A percentile compares a stretch with the other conserved stretches of the same genome.
phyloP scores from a whole-genome alignment of 2,888 invertebrate species.

The Dilophus febrilis region DNA sequence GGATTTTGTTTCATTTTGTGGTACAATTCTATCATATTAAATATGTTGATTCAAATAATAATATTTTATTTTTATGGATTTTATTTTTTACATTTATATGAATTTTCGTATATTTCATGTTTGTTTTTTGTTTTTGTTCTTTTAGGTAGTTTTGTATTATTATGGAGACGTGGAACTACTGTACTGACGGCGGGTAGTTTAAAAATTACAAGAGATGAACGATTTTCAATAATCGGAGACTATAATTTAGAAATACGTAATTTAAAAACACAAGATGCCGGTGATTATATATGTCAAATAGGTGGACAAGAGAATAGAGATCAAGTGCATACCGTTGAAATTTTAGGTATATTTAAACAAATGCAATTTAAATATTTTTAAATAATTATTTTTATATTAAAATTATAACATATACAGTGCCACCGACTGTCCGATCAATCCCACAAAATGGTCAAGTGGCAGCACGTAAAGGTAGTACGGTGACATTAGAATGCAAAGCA shows the following conservation, averaged over 20 bases:
- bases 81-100: neutral
- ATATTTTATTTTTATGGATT: neutral
- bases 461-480: conserved; percentile 47
- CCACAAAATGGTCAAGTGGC: conserved; percentile 50
- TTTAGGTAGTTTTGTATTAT: conserved; percentile 43
- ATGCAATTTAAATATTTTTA: too few relatives aligned
- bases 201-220: conserved; percentile 48
- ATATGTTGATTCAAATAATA: too few relatives aligned
- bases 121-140: neutral
- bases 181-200: conserved; percentile 52
- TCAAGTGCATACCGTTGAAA: conserved; percentile 57
- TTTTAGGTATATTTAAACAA: conserved; percentile 29
- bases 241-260: conserved; percentile 53
- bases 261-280: conserved; percentile 52
- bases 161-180: conserved; percentile 52
- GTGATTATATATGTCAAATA: conserved; percentile 55
- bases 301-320: conserved; percentile 51
- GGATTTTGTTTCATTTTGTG: neutral
- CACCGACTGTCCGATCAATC: conserved; percentile 46
- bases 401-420: too few relatives aligned
- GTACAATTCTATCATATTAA: too few relatives aligned
- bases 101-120: too few relatives aligned
- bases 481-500: conserved; percentile 51
- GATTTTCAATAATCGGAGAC: conserved; percentile 49
- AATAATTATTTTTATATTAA: neutral